Evolutionary conservation across 1,140 invertebrate species (phyloP).

Genomic region (Tigriopus japonicus): DNA sequence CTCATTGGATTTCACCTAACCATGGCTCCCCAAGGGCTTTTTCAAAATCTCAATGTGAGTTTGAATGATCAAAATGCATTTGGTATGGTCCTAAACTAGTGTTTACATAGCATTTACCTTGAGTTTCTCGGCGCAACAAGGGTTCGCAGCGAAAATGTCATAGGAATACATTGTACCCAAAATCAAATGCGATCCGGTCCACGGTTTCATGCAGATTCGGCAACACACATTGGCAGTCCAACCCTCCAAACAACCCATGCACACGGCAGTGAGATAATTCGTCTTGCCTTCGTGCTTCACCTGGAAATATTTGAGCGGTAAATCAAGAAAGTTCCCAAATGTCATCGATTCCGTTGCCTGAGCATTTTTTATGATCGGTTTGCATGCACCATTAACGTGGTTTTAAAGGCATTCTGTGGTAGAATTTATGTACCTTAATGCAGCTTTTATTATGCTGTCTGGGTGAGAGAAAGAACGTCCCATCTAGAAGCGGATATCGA

Average conservation of each 20-base stretch:
- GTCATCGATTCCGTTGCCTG: neutral
- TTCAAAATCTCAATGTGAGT: neutral
- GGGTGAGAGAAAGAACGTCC: constrained; percentile 89
- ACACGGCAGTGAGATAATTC: constrained; percentile 77
- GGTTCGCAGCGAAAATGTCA: constrained; percentile 89
- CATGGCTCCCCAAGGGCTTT: constrained; percentile 1
- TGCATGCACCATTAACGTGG: neutral
- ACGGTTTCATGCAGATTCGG: constrained; percentile 58
- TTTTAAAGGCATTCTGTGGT: neutral
- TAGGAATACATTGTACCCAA: constrained; percentile 94
- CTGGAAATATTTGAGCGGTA: too few relatives aligned
- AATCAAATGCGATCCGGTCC: constrained; percentile 80
- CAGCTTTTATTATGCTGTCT: constrained; percentile 61
- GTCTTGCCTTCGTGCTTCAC: constrained; percentile 49
- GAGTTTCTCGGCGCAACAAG: constrained; percentile 77
- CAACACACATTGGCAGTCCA: constrained; percentile 48
- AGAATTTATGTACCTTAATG: constrained; percentile 44
- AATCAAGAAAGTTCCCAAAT: neutral
- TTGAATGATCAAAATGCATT: neutral
- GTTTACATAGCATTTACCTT: constrained; percentile 46
- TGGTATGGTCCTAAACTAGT: neutral
- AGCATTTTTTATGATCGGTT: too few relatives aligned
- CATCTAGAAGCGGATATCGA: constrained; percentile 86
- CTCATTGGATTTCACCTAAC: too few relatives aligned
- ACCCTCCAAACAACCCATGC: constrained; percentile 68